A percentile compares a stretch with the other conserved stretches of the same genome.
Evolutionary conservation across 30 jellyfish, hydroid and myxozoan species (phyloP).

Genomic region (Cassiopea andromeda): DNA sequence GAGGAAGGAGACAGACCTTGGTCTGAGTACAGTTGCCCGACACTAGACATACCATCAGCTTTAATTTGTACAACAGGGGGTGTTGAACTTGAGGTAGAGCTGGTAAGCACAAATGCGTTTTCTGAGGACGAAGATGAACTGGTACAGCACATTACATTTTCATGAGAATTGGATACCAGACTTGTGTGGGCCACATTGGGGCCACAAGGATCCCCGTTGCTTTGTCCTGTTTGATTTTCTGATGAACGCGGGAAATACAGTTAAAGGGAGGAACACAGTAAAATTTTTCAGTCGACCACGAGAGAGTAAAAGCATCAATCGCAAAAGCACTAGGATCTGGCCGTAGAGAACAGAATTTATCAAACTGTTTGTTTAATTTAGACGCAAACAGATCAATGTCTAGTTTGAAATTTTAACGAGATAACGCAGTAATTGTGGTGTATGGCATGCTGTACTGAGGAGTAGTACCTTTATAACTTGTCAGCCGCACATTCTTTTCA

Average conservation of each 20-base stretch:
- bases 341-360: background rate
- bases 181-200: slow-evolving; percentile 41
- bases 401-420: background rate
- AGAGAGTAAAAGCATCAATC: slow-evolving; percentile 10
- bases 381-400: slow-evolving; percentile 6
- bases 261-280: slow-evolving; percentile 29
- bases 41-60: background rate
- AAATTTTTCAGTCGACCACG: background rate
- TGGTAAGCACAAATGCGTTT: slow-evolving; percentile 15
- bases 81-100: slow-evolving; percentile 7
- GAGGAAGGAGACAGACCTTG: slow-evolving; percentile 30
- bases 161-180: slow-evolving; percentile 41
- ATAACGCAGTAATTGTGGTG: background rate
- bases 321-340: slow-evolving; percentile 6
- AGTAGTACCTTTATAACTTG: too few species aligned
- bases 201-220: slow-evolving; percentile 18
- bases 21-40: slow-evolving; percentile 7
- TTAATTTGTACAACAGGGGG: slow-evolving; percentile 28
- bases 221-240: slow-evolving; percentile 22
- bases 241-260: background rate
- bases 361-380: background rate
- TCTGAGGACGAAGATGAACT: slow-evolving; percentile 10
- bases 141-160: slow-evolving; percentile 9
- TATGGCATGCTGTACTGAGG: too few species aligned
- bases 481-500: too few species aligned